Evolutionary conservation across 2,888 invertebrate species (phyloP), one percentile per base, ranked within the genome.

Genomic region (Hirtodrosophila trivittata): DNA sequence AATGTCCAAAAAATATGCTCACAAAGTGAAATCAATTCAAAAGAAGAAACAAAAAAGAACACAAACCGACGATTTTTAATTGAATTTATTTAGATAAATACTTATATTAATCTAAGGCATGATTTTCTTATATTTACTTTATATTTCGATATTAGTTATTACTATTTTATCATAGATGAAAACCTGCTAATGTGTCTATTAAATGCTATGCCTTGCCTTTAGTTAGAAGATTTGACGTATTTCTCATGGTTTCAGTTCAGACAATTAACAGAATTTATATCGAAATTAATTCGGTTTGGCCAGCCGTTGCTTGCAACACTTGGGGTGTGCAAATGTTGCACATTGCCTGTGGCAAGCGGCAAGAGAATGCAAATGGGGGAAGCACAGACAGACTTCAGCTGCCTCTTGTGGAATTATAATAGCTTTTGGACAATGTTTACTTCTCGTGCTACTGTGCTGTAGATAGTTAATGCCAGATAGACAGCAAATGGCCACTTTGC

Each of bases 271-370:
- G 52, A 35, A 50, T 65, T 57, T 72, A 58, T 71, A 51, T 5
- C 18, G 3, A 21, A 65, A 72, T 58, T 49, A 56, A 75, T 76
- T 80, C 86, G 62, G 77, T 21, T 83, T 78, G 39, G 51, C 30
- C 39, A 46, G 55, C 43, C 16, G 13, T 21, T 50, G 55, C 47
- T 70, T 42, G 54, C 57, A 38, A 66, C 70, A 64, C 56, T 63
- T 59, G 57, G 51, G 47, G 43, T 43, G 54, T 47, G 75, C 32
- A 54, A 54, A 60, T 62, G 47, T 52, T 65, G 56, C 54, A 66
- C 45, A 41, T 32, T 37, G 46, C 82, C 77, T 28, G 45, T 16
- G 76, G 69, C 74, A 4, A 37, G 7, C 16, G 12, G 18, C 35
- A 39, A 64, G 62, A 54, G 45, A 62, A 56, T 56, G 55, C 41